Evolutionary conservation across 92 coral and sea anemone genomes (phyloP).

Genomic region (Nematostella vectensis): DNA sequence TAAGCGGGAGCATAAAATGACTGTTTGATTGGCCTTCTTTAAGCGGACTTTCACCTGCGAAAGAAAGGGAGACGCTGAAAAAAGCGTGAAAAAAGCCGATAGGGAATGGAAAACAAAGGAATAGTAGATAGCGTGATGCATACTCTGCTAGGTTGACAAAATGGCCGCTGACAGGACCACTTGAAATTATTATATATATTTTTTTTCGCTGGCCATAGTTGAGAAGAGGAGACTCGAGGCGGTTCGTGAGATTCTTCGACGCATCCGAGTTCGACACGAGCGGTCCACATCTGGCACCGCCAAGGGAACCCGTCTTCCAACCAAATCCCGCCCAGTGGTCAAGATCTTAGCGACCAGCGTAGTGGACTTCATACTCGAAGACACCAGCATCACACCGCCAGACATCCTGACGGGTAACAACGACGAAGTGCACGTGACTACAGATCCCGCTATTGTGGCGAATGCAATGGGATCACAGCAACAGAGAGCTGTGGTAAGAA

Average conservation of each 20-base stretch:
- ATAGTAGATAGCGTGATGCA: no score
- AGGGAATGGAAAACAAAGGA: no score
- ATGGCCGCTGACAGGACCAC: no score
- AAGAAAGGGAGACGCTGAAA: no score
- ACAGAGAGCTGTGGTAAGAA: conserved; percentile 68
- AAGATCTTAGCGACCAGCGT: conserved; percentile 56
- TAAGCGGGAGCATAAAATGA: no score
- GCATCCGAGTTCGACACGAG: conserved; percentile 64
- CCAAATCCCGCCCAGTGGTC: conserved; percentile 44
- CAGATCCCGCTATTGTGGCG: conserved; percentile 53
- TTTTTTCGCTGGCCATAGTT: no score
- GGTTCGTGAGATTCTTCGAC: conserved; percentile 58
- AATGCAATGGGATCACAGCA: conserved; percentile 74
- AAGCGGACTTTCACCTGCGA: no score
- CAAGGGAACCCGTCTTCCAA: conserved; percentile 23
- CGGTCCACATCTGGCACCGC: conserved; percentile 46
- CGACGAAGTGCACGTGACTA: conserved; percentile 17
- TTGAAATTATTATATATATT: no score
- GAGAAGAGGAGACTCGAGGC: conserved; percentile 65
- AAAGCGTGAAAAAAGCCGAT: no score
- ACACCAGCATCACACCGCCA: conserved; percentile 5
- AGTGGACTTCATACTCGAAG: conserved; percentile 60
- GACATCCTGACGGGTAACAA: background rate
- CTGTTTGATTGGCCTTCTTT: no score
- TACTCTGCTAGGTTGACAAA: no score